A percentile compares a stretch with the other conserved stretches of the same genome.
These are phyloP conservation scores for Sebastolobus altivelis DNA, from an alignment of 2,797 vertebrate species.

Conservation along the genomic window DNA sequence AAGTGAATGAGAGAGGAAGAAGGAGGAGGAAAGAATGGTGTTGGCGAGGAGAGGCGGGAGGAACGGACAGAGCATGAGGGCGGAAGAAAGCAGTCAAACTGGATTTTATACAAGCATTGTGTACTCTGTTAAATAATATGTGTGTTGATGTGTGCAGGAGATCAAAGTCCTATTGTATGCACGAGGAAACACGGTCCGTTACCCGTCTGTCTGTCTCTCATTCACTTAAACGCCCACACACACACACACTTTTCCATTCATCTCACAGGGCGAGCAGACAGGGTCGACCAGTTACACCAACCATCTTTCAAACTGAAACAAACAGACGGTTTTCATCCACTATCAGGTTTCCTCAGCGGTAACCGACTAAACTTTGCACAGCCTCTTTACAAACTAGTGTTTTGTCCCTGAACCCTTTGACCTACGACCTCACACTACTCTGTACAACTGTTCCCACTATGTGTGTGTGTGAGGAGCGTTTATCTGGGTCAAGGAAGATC, in stretches of 20 bases:
- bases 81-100: not conserved
- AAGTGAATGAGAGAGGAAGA: not conserved
- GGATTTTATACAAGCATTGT: not conserved
- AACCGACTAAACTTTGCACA: not conserved
- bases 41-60: not conserved
- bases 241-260: constrained; percentile 32
- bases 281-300: constrained; percentile 50
- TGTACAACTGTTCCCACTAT: not conserved
- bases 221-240: not conserved
- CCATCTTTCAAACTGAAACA: constrained; percentile 30
- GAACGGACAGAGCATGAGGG: not conserved
- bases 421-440: not conserved
- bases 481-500: constrained; percentile 57
- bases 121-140: not conserved
- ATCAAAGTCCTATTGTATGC: constrained; percentile 28
- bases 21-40: not conserved
- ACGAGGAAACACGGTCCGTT: constrained; percentile 19
- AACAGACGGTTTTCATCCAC: not conserved
- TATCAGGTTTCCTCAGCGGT: constrained; percentile 20
- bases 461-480: constrained; percentile 14
- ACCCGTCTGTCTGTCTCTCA: not conserved
- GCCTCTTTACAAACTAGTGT: not conserved
- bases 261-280: constrained; percentile 18
- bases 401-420: not conserved
- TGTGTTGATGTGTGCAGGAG: not conserved